Conservation (phyloP, 1,140 invertebrate genomes). For the Drosophila bipectinata region DNA sequence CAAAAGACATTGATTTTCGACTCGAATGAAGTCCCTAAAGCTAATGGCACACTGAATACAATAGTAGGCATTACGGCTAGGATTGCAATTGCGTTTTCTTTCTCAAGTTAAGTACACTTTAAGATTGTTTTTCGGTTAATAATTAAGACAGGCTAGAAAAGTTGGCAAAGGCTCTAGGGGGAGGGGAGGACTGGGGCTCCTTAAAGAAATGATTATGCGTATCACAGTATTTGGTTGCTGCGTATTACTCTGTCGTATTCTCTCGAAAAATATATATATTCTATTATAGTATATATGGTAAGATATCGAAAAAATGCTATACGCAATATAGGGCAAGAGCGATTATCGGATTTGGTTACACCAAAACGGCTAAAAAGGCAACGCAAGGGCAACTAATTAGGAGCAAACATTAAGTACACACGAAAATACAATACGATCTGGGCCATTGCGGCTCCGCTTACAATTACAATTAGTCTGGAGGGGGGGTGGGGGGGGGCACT, state of each 20-base stretch:
- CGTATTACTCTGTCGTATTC: slow-evolving; percentile 14
- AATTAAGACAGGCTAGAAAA: background rate
- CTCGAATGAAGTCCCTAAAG: slow-evolving; percentile 37
- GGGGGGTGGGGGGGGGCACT: background rate
- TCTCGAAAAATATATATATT: slow-evolving; percentile 20
- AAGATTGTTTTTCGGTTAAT: background rate
- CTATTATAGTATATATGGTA: slow-evolving; percentile 19
- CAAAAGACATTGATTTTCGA: background rate
- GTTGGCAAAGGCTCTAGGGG: background rate
- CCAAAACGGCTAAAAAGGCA: slow-evolving; percentile 28
- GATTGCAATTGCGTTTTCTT: slow-evolving; percentile 49
- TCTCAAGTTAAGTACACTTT: slow-evolving; percentile 46
- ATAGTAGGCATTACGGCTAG: slow-evolving; percentile 19
- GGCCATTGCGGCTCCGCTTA: background rate
- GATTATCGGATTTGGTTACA: slow-evolving; percentile 64
- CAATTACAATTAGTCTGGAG: slow-evolving; percentile 8
- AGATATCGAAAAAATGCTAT: background rate
- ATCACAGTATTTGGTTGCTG: slow-evolving; percentile 76
- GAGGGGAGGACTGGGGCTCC: slow-evolving; percentile 1
- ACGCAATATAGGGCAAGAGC: slow-evolving; percentile 50
- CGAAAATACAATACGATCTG: slow-evolving; percentile 25
- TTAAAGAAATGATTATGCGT: slow-evolving; percentile 49
- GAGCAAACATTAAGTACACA: slow-evolving; percentile 34
- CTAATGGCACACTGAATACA: slow-evolving; percentile 80
- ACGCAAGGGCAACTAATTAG: slow-evolving; percentile 31